A percentile compares a stretch with the other conserved stretches of the same genome.
These are phyloP conservation scores for Leptogaster cylindrica DNA, from an alignment of 2,888 invertebrate genomes.

Conservation along the genomic window DNA sequence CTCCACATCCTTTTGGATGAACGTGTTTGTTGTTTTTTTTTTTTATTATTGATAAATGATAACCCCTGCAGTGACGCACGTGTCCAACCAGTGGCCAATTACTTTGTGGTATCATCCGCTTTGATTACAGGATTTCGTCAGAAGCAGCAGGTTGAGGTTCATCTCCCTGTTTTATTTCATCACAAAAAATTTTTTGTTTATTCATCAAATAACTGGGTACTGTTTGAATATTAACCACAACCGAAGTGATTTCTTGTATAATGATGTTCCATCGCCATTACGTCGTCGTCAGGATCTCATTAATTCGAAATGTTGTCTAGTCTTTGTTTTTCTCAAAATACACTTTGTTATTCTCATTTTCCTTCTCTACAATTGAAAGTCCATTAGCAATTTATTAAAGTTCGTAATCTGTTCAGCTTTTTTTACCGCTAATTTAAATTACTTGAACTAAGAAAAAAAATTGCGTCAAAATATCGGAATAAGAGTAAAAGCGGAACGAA, in stretches of 20 bases:
- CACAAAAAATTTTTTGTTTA: constrained; percentile 28
- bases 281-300: too few relatives aligned
- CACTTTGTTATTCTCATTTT: too few relatives aligned
- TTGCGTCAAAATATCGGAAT: constrained; percentile 19
- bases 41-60: constrained; percentile 1
- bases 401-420: constrained; percentile 15
- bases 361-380: neutral
- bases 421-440: neutral
- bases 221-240: neutral
- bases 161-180: neutral
- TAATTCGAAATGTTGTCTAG: too few relatives aligned
- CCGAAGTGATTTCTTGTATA: too few relatives aligned
- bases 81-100: constrained; percentile 50
- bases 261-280: too few relatives aligned
- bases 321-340: too few relatives aligned
- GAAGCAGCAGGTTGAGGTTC: neutral
- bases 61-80: constrained; percentile 46
- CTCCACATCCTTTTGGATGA: too few relatives aligned
- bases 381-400: constrained; percentile 21
- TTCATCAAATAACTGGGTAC: constrained; percentile 1
- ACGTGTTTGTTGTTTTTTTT: neutral
- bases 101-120: constrained; percentile 48
- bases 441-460: constrained; percentile 13
- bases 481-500: neutral
- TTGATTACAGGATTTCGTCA: constrained; percentile 22